These are phyloP conservation scores for Meteorus colon DNA, from an alignment of 2,888 invertebrate species.

Conservation along the genomic window DNA sequence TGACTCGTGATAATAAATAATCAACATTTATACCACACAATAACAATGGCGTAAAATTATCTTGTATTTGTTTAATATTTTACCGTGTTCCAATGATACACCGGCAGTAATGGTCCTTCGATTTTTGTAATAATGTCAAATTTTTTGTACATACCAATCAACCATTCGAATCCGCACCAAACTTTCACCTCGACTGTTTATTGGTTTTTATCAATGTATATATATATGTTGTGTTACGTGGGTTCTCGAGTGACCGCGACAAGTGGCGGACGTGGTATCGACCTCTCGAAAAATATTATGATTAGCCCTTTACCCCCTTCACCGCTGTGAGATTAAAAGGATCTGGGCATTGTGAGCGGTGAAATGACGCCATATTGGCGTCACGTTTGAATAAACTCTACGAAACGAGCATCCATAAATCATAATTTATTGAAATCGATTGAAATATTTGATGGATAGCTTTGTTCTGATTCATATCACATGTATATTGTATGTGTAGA, in stretches of 20 bases:
- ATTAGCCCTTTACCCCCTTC: background rate
- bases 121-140: background rate
- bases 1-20: constrained; percentile 40
- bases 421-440: too few relatives aligned
- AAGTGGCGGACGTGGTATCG: background rate
- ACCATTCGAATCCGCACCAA: background rate
- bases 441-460: too few relatives aligned
- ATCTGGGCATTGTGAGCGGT: background rate
- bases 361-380: background rate
- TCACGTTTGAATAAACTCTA: too few relatives aligned
- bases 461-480: too few relatives aligned
- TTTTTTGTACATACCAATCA: background rate
- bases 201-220: background rate
- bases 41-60: background rate
- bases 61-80: background rate
- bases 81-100: constrained; percentile 76
- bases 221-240: background rate
- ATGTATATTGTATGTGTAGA: too few relatives aligned
- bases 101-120: constrained; percentile 76
- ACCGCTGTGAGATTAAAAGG: too few relatives aligned
- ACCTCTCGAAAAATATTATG: background rate
- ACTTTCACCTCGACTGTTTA: constrained; percentile 7
- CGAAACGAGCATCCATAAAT: too few relatives aligned
- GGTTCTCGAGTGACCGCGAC: background rate
- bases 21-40: background rate